Evolutionary conservation across 2,797 vertebrate species (phyloP), one percentile per base, ranked within the genome.

Genomic region (Aplochiton taeniatus): DNA sequence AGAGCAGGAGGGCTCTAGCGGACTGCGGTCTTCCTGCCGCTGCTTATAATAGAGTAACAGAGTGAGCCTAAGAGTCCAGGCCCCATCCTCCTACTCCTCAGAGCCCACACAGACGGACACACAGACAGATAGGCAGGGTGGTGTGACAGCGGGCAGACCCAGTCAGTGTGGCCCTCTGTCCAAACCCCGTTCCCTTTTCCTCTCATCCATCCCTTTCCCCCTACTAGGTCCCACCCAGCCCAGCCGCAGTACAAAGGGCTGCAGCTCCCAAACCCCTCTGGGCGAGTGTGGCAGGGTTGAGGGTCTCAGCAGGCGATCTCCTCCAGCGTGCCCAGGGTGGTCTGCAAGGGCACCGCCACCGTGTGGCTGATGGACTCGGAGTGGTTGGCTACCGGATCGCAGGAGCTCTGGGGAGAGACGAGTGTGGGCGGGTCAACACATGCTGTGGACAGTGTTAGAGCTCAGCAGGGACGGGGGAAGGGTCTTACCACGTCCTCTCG

Each of bases 301-400:
- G 41, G 9, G 66, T 85, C 78, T 98, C 95, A 99, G 93, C 97
- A 98, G 88, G 96, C 95, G 16, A 99, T 98, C 90, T 98, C 96
- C 90, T 98, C 97, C 90, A 98, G 82, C 41, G 96, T 95, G 65
- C 95, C 95, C 82, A 98, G 90, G 10, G 96, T 94, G 0, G 95
- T 95, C 93, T 98, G 96, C 84, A 98, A 87, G 43, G 97, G 96
- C 83, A 98, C 94, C 0, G 91, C 95, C 92, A 98, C 96, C 68
- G 96, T 96, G 95, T 98, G 96, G 94, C 96, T 97, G 91, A 98
- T 95, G 87, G 94, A 93, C 90, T 98, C 96, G 0, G 96, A 95
- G 85, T 98, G 96, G 87, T 98, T 98, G 50, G 94, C 94, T 88
- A 96, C 90, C 0, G 95, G 94, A 82, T 98, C 96, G 60, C 96